Base-by-base conservation (phyloP, 2,797 vertebrate genomes). In the Chanos chanos region DNA sequence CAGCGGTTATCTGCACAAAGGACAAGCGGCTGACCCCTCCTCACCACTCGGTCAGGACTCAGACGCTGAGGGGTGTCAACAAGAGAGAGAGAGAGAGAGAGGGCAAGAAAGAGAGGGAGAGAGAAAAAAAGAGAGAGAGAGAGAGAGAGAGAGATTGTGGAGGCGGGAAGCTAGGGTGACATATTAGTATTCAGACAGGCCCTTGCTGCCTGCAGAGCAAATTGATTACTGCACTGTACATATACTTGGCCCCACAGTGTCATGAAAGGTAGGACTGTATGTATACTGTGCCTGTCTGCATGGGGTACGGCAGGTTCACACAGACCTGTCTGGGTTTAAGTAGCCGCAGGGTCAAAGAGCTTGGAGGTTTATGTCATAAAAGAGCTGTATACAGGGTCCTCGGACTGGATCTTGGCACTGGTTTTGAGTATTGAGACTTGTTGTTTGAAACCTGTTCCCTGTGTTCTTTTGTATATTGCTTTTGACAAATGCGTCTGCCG, bases 141-240 rank as follows among this genome's bases (percentile, higher is more conserved):
- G 18, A 21, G 33, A 36, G 12, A 13, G n/a, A 36, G 33, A 36
- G 4, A 18, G 30, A 4, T 3, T 16, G 33, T 36, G 47, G 53
- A 36, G 27, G 41, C n/a, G 66, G 47, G 58, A 40, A 58, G 89
- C 88, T 87, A 81, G 81, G 82, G 48, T 84, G 84, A 85, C 82
- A 74, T 86, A 92, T 93, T 92, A 92, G 91, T 92, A 92, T 93
- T 90, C 91, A 76, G 75, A 85, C 86, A 83, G 86, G 89, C 89
- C 85, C 76, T 85, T 89, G 77, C 86, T 91, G 89, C 89, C 89
- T 91, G 91, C 91, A 92, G 89, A 92, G 88, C 89, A 92, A 89
- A 93, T 92, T 92, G 90, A 92, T 92, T 90, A 90, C 89, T 88
- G 87, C 87, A 81, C 83, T 86, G 81, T 92, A 92, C 90, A 90